phyloP scores from a whole-genome alignment of 2,888 invertebrate genomes.

The Phorcus lineatus region DNA sequence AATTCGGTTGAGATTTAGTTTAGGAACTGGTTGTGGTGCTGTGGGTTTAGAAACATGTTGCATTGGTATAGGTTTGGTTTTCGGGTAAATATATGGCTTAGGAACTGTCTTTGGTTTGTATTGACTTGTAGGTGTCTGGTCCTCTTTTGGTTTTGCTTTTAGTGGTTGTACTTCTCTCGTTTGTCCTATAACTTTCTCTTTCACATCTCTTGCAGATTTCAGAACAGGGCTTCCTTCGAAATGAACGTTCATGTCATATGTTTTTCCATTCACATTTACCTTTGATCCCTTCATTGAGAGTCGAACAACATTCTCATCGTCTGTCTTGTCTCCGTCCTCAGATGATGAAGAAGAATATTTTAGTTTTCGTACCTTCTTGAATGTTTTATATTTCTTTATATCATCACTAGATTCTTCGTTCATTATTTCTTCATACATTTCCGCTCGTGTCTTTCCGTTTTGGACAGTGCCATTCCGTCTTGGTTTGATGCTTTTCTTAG shows the following conservation, averaged over 20 bases:
- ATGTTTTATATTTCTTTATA: too few relatives aligned
- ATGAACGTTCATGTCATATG: neutral
- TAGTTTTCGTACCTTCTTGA: neutral
- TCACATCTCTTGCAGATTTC: neutral
- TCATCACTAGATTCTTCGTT: neutral
- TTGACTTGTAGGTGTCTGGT: neutral
- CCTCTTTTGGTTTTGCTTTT: neutral
- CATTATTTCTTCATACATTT: neutral
- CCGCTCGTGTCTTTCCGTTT: neutral
- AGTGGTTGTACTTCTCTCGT: neutral
- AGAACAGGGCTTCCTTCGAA: neutral
- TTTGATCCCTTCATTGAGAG: slow-evolving; percentile 3
- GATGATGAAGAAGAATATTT: neutral
- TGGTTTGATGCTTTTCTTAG: too few relatives aligned
- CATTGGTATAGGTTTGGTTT: neutral
- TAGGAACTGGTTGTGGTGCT: neutral
- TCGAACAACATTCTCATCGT: neutral
- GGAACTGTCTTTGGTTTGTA: neutral
- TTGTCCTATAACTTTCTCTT: neutral
- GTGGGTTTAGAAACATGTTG: neutral
- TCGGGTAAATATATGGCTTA: neutral
- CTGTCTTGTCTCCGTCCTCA: neutral
- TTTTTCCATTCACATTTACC: slow-evolving; percentile 7
- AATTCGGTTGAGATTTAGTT: neutral
- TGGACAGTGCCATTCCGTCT: neutral